Conservation (phyloP, 2,113 vertebrate genomes). For the Cyanistes caeruleus region DNA sequence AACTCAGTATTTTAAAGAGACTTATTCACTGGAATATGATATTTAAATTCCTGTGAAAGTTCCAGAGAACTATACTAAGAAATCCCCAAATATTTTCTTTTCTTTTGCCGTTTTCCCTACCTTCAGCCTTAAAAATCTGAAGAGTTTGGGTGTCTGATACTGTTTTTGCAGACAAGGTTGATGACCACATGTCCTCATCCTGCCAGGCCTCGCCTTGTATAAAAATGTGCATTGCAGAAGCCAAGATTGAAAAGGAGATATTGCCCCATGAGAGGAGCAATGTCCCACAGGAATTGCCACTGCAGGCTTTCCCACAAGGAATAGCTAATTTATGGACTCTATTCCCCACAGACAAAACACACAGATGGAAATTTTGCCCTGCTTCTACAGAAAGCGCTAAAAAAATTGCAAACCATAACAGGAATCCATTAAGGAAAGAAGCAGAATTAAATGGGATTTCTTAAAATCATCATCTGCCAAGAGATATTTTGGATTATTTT, state of each 20-base stretch:
- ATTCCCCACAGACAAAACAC: neutral
- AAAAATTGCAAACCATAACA: neutral
- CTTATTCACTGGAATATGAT: neutral
- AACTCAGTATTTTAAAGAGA: neutral
- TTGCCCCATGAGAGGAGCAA: neutral
- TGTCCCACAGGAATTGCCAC: neutral
- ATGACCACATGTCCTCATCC: neutral
- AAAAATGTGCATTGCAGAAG: rapidly evolving
- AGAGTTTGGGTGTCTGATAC: neutral
- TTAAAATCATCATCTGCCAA: neutral
- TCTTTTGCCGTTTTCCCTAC: neutral
- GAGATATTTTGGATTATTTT: neutral
- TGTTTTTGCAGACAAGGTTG: neutral
- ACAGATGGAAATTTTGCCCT: neutral
- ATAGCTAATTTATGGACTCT: neutral
- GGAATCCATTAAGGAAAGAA: neutral
- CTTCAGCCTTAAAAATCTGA: neutral
- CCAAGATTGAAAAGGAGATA: neutral
- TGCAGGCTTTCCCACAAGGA: neutral
- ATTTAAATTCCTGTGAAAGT: neutral
- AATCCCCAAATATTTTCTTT: neutral
- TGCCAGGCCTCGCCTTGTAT: rapidly evolving
- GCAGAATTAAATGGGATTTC: neutral
- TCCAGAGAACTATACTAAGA: neutral
- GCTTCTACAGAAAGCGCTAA: neutral